These are phyloP conservation scores for Pelodiscus sinensis DNA, from an alignment of 2,113 vertebrate species.

Conservation along the genomic window DNA sequence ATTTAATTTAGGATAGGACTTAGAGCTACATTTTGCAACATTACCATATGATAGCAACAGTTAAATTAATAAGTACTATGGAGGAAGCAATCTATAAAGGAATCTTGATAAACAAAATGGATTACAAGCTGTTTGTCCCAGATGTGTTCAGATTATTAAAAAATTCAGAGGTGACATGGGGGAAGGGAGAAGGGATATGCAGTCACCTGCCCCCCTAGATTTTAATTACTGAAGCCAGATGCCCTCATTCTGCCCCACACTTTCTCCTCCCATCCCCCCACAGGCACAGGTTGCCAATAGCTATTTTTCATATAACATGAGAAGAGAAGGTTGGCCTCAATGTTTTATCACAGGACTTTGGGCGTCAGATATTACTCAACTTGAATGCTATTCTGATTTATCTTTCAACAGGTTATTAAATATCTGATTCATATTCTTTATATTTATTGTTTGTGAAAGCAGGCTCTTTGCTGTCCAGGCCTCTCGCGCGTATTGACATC, in stretches of 20 bases:
- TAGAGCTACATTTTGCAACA: background rate
- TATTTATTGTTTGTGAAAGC: no score
- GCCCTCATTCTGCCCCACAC: no score
- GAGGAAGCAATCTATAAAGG: background rate
- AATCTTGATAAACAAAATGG: background rate
- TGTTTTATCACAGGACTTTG: background rate
- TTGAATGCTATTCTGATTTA: no score
- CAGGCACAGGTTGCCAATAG: background rate
- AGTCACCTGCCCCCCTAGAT: no score
- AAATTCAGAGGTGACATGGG: no score
- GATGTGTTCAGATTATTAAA: background rate
- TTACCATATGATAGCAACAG: background rate
- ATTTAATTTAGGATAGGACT: background rate
- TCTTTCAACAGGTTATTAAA: background rate
- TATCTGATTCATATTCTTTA: background rate
- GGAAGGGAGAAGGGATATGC: no score
- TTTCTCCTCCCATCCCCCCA: no score
- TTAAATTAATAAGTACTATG: background rate
- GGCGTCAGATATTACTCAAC: background rate
- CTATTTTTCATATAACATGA: background rate
- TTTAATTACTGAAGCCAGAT: no score
- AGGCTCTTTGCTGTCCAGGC: no score
- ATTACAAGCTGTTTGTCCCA: background rate
- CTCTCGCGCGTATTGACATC: no score
- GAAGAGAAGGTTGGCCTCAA: background rate